Conservation (phyloP, 1,140 invertebrate species). For the Drosophila bifasciata region DNA sequence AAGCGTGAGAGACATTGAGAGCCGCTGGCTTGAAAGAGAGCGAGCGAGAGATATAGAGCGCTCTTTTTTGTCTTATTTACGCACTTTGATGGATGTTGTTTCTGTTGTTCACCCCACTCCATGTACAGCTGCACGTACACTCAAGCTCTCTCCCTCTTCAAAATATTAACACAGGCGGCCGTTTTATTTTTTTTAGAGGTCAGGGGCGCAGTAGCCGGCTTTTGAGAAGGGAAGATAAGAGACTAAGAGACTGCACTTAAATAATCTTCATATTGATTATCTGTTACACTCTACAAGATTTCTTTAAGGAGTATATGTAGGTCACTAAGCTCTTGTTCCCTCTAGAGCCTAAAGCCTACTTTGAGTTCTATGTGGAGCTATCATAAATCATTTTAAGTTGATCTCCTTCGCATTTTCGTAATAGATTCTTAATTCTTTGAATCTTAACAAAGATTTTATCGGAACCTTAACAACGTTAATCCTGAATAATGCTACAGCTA, state of each 20-base stretch:
- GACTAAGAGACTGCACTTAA: not conserved
- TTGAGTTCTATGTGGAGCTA: too few species aligned
- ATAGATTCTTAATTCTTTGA: too few species aligned
- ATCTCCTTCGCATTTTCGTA: too few species aligned
- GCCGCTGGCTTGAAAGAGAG: not conserved
- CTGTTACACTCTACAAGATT: too few species aligned
- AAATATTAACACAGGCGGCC: not conserved
- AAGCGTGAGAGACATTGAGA: conserved; percentile 35
- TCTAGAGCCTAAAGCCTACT: too few species aligned
- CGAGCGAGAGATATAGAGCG: conserved; percentile 16
- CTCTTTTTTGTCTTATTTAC: conserved; percentile 50
- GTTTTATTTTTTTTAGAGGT: conserved; percentile 42
- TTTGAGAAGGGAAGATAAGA: conserved; percentile 17
- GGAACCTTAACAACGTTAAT: too few species aligned
- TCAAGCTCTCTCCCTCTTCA: too few species aligned
- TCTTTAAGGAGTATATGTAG: too few species aligned
- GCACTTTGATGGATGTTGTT: conserved; percentile 66
- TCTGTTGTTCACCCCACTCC: not conserved
- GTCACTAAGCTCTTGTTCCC: too few species aligned
- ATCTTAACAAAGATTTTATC: too few species aligned
- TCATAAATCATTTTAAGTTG: too few species aligned
- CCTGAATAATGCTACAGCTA: too few species aligned
- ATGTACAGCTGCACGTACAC: not conserved
- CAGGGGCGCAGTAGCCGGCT: conserved; percentile 52
- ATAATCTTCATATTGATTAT: not conserved